Evolutionary conservation across 2,113 vertebrate species (phyloP).

Genomic region (Cacatua alba): DNA sequence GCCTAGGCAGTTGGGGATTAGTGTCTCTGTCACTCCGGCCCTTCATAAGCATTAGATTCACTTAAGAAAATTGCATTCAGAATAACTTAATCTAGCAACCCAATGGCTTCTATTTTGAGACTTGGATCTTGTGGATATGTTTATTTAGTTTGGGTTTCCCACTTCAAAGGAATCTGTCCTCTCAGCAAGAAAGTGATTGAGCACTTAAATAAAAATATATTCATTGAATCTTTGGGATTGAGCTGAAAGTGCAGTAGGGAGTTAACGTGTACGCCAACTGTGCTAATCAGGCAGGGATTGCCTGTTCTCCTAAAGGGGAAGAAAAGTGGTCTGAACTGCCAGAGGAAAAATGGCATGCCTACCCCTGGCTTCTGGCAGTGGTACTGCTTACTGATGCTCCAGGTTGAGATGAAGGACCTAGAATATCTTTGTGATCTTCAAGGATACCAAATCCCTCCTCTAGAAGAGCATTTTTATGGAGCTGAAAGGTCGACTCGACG

Average conservation of each 20-base stretch:
- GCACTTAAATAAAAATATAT: conserved; percentile 45
- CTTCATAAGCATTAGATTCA: neutral
- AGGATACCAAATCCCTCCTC: neutral
- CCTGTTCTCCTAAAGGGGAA: neutral
- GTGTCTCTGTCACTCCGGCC: neutral
- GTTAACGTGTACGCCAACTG: neutral
- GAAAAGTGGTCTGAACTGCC: neutral
- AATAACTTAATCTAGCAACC: conserved; percentile 40
- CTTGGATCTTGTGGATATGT: conserved; percentile 39
- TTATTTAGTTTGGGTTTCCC: conserved; percentile 35
- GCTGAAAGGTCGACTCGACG: neutral
- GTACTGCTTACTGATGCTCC: neutral
- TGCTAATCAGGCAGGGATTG: conserved; percentile 5
- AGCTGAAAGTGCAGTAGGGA: conserved; percentile 5
- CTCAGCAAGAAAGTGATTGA: conserved; percentile 50
- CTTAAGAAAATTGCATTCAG: conserved; percentile 27
- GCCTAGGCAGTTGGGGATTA: neutral
- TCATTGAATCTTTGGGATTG: conserved; percentile 38
- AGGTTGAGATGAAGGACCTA: neutral
- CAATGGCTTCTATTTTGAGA: conserved; percentile 17
- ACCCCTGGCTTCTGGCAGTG: neutral
- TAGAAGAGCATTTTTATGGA: neutral
- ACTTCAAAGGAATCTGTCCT: conserved; percentile 52
- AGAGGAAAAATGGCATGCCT: neutral
- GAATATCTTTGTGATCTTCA: neutral